A percentile compares a stretch with the other conserved stretches of the same genome.
These are phyloP conservation scores for Sebastes hopkinsi DNA, from an alignment of 2,797 vertebrate species.

Conservation along the genomic window DNA sequence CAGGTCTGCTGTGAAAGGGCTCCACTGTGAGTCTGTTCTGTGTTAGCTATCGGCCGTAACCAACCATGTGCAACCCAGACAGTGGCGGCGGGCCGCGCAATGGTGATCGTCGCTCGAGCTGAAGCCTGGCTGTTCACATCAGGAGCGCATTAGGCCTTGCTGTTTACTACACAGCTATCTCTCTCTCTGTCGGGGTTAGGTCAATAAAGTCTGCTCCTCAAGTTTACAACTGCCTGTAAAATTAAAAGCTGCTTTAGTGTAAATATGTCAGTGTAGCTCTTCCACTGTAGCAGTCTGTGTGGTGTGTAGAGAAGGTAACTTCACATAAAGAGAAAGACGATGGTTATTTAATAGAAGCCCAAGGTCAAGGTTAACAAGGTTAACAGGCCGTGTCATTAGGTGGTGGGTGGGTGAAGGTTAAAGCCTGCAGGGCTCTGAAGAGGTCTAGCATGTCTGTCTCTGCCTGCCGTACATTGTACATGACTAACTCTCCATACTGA, in stretches of 20 bases:
- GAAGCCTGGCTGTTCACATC: too few relatives aligned
- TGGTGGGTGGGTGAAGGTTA: neutral
- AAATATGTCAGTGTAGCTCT: neutral
- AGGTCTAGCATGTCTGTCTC: neutral
- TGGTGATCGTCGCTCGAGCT: too few relatives aligned
- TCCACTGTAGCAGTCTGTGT: neutral
- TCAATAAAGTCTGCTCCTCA: neutral
- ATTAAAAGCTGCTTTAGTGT: neutral
- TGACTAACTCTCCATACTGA: neutral
- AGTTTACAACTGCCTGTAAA: constrained; percentile 29
- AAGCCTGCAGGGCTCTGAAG: neutral
- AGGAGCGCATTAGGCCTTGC: too few relatives aligned
- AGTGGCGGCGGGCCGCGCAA: too few relatives aligned
- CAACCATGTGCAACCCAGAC: neutral
- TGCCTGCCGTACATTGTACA: neutral
- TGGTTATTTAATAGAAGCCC: neutral
- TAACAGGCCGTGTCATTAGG: neutral
- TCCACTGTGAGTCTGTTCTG: constrained; percentile 11
- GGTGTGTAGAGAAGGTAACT: neutral
- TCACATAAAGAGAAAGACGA: neutral
- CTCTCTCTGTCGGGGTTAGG: neutral
- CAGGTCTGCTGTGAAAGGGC: neutral
- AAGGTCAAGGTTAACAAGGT: neutral
- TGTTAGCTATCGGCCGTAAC: neutral
- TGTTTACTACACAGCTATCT: too few relatives aligned